Percentiles rank a stretch among this genome's conserved stretches.
Conservation (phyloP, 2,888 invertebrate species). For the Aleiodes alternator region DNA sequence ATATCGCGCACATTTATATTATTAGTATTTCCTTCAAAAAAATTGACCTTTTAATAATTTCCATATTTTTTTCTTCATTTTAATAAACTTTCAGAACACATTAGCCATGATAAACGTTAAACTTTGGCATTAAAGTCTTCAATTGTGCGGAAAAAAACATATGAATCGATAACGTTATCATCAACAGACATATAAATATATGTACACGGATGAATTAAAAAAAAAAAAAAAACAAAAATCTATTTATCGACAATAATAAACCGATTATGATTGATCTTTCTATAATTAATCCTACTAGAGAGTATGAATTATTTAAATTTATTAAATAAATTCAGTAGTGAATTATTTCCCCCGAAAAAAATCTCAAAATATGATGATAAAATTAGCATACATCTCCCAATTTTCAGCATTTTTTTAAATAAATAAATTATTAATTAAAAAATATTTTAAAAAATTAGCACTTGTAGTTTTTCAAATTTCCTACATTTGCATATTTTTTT, state of each 20-base stretch:
- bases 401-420: too few relatives aligned
- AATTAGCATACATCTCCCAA: too few relatives aligned
- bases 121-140: constrained; percentile 29
- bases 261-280: too few relatives aligned
- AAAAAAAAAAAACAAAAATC: not conserved
- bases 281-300: too few relatives aligned
- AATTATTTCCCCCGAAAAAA: too few relatives aligned
- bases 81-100: constrained; percentile 20
- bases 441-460: too few relatives aligned
- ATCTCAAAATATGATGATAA: too few relatives aligned
- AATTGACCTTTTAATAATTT: constrained; percentile 2
- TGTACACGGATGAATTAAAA: constrained; percentile 5
- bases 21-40: constrained; percentile 2
- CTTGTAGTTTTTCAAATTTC: too few relatives aligned
- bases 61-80: not conserved
- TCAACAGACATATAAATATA: constrained; percentile 6
- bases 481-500: too few relatives aligned
- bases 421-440: too few relatives aligned
- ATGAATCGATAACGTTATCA: constrained; percentile 13
- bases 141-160: constrained; percentile 22
- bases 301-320: too few relatives aligned
- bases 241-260: not conserved
- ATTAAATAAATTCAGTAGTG: too few relatives aligned
- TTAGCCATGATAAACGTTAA: constrained; percentile 14
- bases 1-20: not conserved